Base-by-base conservation (phyloP, 1,140 invertebrate genomes). In the Apis florea region DNA sequence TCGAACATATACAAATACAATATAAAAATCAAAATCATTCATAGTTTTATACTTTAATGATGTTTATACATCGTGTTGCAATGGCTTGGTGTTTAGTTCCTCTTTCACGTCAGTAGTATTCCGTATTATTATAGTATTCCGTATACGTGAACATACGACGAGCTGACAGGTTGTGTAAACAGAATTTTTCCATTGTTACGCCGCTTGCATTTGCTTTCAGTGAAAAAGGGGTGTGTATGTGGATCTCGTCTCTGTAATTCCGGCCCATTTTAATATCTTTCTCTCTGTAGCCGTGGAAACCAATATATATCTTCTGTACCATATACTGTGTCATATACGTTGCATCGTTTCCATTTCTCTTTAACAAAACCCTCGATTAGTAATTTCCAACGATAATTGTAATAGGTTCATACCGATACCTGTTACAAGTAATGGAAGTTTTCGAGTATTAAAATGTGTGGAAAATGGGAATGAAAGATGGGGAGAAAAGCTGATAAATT, bases 111-210 rank as follows among this genome's bases (percentile, higher is more conserved):
- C 53, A 26, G 54, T 68, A 59, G 63, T 68, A 54, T 81, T 68
- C 58, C 56, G 8, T 69, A 64, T 24, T 40, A 40, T 40, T 40
- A 40, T 68, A 59, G 63, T 68, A 54, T 81, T 68, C 58, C 56
- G 8, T 69, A 64, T 24, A 77, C 51, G 49, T 54, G 74, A 63
- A 82, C 68, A 73, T 68, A 72, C 49, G 78, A 70, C 85, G 71
- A 67, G 74, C 85, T 82, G 85, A 79, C 86, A 76, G 81, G 71
- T 71, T 88, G 83, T 79, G 82, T 79, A 88, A 88, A 88, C 71
- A 81, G 85, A 87, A 87, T 87, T 87, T 88, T 82, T 84, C 83
- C 71, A 87, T 79, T 84, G 83, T 82, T 64, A 61, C 40, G 53
- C 40, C 70, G 73, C 72, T 59, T 82, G 72, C 74, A 59, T 63